Evolutionary conservation across 2,888 invertebrate genomes (phyloP), one percentile per base, ranked within the genome.

Genomic region (Scaptomyza polygonia): DNA sequence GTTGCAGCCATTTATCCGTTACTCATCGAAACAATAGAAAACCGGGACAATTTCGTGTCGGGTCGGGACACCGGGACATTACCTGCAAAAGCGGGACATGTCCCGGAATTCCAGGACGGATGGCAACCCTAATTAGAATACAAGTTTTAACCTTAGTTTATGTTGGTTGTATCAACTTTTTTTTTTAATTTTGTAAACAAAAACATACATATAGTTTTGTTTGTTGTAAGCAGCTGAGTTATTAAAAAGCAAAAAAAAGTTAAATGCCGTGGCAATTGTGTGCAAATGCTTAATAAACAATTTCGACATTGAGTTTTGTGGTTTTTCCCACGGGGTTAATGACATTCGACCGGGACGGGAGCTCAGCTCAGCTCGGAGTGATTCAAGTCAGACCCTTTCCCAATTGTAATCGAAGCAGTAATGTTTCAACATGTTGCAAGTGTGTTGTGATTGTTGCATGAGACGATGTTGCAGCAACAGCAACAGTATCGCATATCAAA

Each of bases 281-380:
- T 63, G 67, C 82, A 71, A 78, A 79, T 77, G 76, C 65, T 79
- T 51, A 67, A 58, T 72, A 44, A 48, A 55, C 56, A 71, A 48
- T 59, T 58, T 62, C 9, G 16, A 18, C 45, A 55, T 56, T 40
- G 54, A 2, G 25, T 27, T 53, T 45, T 8, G 25, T 5, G 21
- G 36, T 52, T 52, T 57, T 87, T 83, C 86, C 88, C 88, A 83
- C 83, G 88, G 72, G 74, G 79, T 73, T 74, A 74, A 58, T 86
- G 80, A 65, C 86, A 86, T 79, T 86, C 74, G 62, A 63, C 67
- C 74, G 63, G 73, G 48, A 40, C 21, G 34, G n/a, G 8, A 14
- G 21, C 34, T 21, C 11, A n/a, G 21, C 21, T 40, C 12, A 3
- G 36, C 5, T 34, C 5, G n/a, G 0, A n/a, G n/a, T 14, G n/a